phyloP scores from a whole-genome alignment of 2,113 vertebrate species.

The Vulpes ferrilata region DNA sequence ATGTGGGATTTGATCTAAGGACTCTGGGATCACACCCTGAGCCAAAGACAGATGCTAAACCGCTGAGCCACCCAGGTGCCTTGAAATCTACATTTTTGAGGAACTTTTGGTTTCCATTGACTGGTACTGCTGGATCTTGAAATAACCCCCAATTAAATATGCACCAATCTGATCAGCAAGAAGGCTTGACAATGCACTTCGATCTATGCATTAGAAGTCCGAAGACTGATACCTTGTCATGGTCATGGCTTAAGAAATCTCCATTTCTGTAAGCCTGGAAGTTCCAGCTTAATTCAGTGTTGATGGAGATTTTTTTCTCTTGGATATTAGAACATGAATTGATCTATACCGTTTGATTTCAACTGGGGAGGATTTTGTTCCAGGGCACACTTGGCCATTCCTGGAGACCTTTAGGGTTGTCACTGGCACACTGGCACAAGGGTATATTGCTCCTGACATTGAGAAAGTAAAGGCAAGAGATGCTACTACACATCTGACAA shows the following conservation, averaged over 20 bases:
- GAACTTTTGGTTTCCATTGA: not conserved
- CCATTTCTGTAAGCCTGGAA: conserved; percentile 18
- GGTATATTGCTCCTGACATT: not conserved
- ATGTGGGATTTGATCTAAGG: no score
- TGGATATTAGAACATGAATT: conserved; percentile 17
- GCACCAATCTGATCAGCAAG: conserved; percentile 48
- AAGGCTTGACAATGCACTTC: conserved; percentile 27
- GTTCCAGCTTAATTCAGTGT: not conserved
- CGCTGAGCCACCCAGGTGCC: no score
- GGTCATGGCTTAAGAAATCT: not conserved
- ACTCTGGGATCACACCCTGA: no score
- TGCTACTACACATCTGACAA: not conserved
- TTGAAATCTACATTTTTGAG: not conserved
- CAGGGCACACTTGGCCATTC: not conserved
- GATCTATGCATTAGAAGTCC: not conserved
- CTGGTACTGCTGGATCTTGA: not conserved
- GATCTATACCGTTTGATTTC: not conserved
- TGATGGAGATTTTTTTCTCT: conserved; percentile 51
- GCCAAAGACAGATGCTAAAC: no score
- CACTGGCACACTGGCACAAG: not conserved
- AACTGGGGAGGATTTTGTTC: not conserved
- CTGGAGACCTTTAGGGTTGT: not conserved
- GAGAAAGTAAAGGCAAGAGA: not conserved
- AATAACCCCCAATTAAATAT: conserved; percentile 34
- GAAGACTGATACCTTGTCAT: conserved; percentile 21